These are phyloP conservation scores for Hypolimnas misippus DNA, from an alignment of 2,888 invertebrate genomes.

Conservation along the genomic window DNA sequence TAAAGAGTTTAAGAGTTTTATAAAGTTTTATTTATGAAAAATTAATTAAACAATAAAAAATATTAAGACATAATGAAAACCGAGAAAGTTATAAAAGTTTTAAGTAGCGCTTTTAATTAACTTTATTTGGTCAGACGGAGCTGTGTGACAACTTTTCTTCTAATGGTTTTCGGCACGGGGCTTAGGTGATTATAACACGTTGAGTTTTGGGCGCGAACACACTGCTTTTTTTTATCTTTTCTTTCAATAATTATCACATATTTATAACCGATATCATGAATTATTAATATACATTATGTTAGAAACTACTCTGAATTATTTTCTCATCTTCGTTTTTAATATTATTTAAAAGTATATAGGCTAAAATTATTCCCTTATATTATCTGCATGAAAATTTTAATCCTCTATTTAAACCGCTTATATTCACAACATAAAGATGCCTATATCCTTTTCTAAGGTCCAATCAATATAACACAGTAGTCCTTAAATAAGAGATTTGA, in stretches of 20 bases:
- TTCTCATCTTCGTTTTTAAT: no score
- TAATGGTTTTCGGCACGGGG: neutral
- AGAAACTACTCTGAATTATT: no score
- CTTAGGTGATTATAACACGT: neutral
- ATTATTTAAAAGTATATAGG: no score
- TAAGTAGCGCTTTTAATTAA: neutral
- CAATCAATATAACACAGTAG: no score
- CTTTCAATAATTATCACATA: neutral
- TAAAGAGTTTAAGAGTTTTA: neutral
- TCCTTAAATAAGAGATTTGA: no score
- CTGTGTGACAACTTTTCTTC: neutral
- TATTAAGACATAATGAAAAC: neutral
- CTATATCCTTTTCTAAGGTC: no score
- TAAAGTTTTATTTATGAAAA: neutral
- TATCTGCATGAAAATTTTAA: no score
- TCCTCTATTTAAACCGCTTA: no score
- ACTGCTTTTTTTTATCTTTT: neutral
- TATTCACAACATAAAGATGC: no score
- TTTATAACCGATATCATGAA: no score
- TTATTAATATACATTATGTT: no score
- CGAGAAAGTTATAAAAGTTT: neutral
- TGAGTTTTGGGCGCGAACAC: neutral
- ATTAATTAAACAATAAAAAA: neutral
- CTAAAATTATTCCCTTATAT: no score
- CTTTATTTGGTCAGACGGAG: conserved; percentile 3